phyloP scores from a whole-genome alignment of 2,797 vertebrate species.

The Fistularia tabacaria region DNA sequence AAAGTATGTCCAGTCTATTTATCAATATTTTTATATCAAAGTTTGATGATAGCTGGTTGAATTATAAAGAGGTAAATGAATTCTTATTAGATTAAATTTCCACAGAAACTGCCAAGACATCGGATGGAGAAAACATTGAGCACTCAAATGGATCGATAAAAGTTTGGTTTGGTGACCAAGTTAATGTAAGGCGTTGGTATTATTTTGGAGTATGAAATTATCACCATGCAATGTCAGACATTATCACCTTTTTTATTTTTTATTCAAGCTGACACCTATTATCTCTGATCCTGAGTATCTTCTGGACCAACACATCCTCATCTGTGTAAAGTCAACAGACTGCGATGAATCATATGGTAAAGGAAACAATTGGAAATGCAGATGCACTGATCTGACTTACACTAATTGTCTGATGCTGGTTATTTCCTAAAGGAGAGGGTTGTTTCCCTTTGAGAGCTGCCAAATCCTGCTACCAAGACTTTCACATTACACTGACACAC shows the following conservation, averaged over 20 bases:
- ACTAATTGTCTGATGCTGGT: conserved; percentile 14
- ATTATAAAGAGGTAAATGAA: no score
- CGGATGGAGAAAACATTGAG: conserved; percentile 91
- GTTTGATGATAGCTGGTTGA: no score
- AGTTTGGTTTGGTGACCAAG: conserved; percentile 84
- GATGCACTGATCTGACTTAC: background rate
- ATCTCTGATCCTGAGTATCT: conserved; percentile 97
- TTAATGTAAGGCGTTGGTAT: conserved; percentile 78
- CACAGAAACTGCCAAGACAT: conserved; percentile 89
- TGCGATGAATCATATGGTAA: conserved; percentile 95
- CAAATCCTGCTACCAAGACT: conserved; percentile 80
- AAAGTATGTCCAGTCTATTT: conserved; percentile 74
- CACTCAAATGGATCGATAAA: conserved; percentile 81
- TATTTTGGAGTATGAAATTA: background rate
- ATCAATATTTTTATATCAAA: background rate
- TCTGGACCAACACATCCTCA: conserved; percentile 94
- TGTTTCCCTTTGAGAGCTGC: conserved; percentile 89
- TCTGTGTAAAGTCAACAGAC: conserved; percentile 94
- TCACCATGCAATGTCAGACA: background rate
- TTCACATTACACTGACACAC: conserved; percentile 86
- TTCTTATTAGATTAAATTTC: conserved; percentile 7
- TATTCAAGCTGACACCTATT: conserved; percentile 89
- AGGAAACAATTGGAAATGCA: background rate
- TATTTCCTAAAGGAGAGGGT: conserved; percentile 82
- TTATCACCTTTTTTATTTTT: background rate